Evolutionary conservation across 2,113 vertebrate genomes (phyloP).

Genomic region (Myotis yumanensis): DNA sequence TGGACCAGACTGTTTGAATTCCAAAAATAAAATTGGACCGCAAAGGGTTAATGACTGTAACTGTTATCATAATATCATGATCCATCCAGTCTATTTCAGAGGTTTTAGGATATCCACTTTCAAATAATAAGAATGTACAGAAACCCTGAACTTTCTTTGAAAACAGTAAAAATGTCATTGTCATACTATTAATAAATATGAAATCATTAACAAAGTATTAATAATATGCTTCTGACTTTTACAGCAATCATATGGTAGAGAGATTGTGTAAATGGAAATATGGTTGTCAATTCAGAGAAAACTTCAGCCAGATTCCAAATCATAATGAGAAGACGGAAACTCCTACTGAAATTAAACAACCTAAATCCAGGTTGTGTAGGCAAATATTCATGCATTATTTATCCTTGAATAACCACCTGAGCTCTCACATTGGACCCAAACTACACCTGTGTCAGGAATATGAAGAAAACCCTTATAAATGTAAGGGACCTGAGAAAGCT

Average conservation of each 20-base stretch:
- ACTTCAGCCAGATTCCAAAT: slow-evolving; percentile 11
- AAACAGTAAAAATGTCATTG: neutral
- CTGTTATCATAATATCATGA: neutral
- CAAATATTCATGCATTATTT: slow-evolving; percentile 55
- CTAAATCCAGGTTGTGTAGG: slow-evolving; percentile 52
- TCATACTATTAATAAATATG: neutral
- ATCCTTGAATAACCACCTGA: slow-evolving; percentile 62
- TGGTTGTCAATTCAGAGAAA: neutral
- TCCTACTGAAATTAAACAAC: slow-evolving; percentile 43
- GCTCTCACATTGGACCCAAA: slow-evolving; percentile 43
- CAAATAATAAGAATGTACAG: neutral
- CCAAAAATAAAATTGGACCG: too few relatives aligned
- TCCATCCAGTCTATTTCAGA: neutral
- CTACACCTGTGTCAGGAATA: neutral
- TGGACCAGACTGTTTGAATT: too few relatives aligned
- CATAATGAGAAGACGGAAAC: slow-evolving; percentile 29
- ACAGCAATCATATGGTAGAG: neutral
- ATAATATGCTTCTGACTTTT: neutral
- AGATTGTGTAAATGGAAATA: neutral
- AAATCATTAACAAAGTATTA: neutral
- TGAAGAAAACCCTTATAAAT: slow-evolving; percentile 55
- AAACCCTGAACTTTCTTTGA: neutral
- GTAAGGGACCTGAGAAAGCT: slow-evolving; percentile 58
- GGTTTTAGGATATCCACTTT: neutral
- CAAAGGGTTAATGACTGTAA: neutral